A percentile compares a stretch with the other conserved stretches of the same genome.
Conservation (phyloP, 2,888 invertebrate species). For the Podotricha telesiphe region DNA sequence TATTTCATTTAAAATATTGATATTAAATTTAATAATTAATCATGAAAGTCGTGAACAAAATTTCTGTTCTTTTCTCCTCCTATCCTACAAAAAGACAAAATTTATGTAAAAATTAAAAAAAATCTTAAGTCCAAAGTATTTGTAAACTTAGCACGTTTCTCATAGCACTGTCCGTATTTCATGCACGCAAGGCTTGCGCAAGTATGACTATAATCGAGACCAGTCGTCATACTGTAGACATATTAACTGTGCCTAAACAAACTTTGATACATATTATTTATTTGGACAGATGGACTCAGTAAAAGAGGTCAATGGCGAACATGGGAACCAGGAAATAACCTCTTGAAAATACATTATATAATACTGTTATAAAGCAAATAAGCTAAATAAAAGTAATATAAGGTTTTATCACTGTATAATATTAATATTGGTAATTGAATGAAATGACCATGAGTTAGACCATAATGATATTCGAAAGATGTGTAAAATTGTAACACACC, state of each 20-base stretch:
- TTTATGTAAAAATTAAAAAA: neutral
- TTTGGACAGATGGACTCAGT: neutral
- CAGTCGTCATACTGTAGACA: constrained; percentile 27
- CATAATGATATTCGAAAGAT: too few species aligned
- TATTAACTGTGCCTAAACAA: constrained; percentile 24
- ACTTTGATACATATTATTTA: constrained; percentile 8
- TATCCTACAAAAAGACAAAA: too few species aligned
- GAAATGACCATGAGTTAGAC: too few species aligned
- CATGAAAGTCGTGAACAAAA: too few species aligned
- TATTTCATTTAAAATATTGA: too few species aligned
- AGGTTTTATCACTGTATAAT: too few species aligned
- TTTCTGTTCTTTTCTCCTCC: too few species aligned
- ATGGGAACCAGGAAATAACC: constrained; percentile 6
- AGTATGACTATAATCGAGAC: constrained; percentile 28
- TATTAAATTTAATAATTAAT: too few species aligned
- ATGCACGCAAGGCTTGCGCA: constrained; percentile 33
- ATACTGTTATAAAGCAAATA: too few species aligned
- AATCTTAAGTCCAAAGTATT: neutral
- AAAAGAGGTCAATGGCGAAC: constrained; percentile 2
- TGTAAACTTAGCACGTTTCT: neutral
- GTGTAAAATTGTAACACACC: too few species aligned
- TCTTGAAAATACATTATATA: neutral
- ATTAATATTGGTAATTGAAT: too few species aligned
- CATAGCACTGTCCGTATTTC: constrained; percentile 18
- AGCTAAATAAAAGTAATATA: too few species aligned